Percentiles rank a stretch among this genome's conserved stretches.
Conservation (phyloP, 1,140 invertebrate species). For the Neotoxoptera formosana region DNA sequence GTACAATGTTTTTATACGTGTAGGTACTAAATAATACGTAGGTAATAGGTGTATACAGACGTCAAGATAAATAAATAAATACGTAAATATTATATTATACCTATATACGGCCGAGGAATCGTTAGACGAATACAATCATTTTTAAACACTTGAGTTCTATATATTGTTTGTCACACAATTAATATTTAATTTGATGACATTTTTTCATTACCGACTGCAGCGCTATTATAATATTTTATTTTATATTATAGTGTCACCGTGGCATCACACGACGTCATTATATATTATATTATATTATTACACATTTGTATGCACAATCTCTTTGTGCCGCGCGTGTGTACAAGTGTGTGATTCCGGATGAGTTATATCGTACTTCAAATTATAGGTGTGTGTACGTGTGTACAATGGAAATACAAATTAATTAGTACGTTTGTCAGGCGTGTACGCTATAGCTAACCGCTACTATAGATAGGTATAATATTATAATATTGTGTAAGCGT, state of each 20-base stretch:
- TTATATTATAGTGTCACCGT: not conserved
- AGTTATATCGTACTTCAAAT: not conserved
- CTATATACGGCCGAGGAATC: too few relatives aligned
- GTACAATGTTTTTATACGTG: too few relatives aligned
- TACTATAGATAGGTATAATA: too few relatives aligned
- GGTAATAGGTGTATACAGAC: too few relatives aligned
- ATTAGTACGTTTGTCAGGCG: not conserved
- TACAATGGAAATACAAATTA: conserved; percentile 7
- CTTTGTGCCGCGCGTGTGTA: not conserved
- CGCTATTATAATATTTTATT: not conserved
- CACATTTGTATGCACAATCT: not conserved
- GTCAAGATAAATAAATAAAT: too few relatives aligned
- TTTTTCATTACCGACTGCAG: not conserved
- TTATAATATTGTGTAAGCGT: too few relatives aligned
- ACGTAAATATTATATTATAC: too few relatives aligned
- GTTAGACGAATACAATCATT: too few relatives aligned
- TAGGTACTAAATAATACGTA: too few relatives aligned
- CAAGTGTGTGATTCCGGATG: conserved; percentile 9
- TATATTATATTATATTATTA: not conserved
- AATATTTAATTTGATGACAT: not conserved
- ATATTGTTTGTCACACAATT: not conserved
- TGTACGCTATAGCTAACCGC: too few relatives aligned
- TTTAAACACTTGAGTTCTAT: too few relatives aligned
- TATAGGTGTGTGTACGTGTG: not conserved
- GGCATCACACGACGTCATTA: not conserved